phyloP scores from a whole-genome alignment of 1,140 invertebrate genomes.

The Drosophila aff. region DNA sequence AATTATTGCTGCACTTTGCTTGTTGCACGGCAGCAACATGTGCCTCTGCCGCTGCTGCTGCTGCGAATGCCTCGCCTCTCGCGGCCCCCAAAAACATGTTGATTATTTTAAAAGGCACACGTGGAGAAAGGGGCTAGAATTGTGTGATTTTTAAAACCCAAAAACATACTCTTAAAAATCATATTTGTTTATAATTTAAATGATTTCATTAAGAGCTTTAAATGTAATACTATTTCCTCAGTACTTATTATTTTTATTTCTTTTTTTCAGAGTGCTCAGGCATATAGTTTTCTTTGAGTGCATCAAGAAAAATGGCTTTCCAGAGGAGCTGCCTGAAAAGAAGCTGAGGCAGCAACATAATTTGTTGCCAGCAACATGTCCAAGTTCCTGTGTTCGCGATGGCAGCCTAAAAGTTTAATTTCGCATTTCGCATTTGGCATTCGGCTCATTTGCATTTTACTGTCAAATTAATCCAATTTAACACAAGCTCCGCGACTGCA shows the following conservation, averaged over 20 bases:
- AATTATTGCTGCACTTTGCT: constrained; percentile 81
- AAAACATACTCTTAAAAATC: background rate
- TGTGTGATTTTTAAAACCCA: background rate
- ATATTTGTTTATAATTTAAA: background rate
- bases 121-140: background rate
- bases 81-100: constrained; percentile 63
- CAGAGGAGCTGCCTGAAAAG: constrained; percentile 10
- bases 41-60: constrained; percentile 26
- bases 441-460: constrained; percentile 84
- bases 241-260: too few species aligned
- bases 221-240: background rate
- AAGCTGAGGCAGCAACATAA: constrained; percentile 59
- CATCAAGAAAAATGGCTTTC: constrained; percentile 27
- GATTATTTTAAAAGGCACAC: constrained; percentile 70
- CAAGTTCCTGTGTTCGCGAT: constrained; percentile 24
- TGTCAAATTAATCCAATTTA: constrained; percentile 85
- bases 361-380: constrained; percentile 76
- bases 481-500: constrained; percentile 57
- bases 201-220: background rate
- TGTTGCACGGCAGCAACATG: constrained; percentile 75
- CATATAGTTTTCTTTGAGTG: background rate
- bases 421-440: constrained; percentile 71
- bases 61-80: constrained; percentile 4
- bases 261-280: background rate
- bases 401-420: constrained; percentile 65